Percentiles rank a stretch among this genome's conserved stretches.
Evolutionary conservation across 2,797 vertebrate species (phyloP).

Genomic region (Enteromius thamalakanensis): DNA sequence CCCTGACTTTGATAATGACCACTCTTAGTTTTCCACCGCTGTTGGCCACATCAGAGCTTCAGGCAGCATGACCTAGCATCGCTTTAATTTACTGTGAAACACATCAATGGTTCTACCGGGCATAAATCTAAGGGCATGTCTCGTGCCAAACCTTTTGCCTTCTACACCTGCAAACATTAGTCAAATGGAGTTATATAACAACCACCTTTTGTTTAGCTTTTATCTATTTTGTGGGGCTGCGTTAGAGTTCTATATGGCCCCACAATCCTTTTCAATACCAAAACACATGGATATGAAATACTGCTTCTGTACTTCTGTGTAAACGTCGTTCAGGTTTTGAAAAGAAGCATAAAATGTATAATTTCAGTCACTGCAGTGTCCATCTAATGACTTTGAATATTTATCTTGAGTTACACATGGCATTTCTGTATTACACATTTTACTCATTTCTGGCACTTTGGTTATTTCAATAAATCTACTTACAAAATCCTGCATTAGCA

Average conservation of each 20-base stretch:
- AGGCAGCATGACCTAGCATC: slow-evolving; percentile 2
- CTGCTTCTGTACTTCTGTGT: background rate
- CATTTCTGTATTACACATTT: slow-evolving; percentile 13
- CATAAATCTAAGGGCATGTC: slow-evolving; percentile 18
- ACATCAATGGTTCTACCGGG: slow-evolving; percentile 15
- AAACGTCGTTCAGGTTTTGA: background rate
- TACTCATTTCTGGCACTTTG: background rate
- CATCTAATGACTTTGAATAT: background rate
- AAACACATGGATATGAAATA: background rate
- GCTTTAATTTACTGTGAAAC: slow-evolving; percentile 1
- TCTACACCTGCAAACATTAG: slow-evolving; percentile 38
- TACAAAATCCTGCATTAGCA: background rate
- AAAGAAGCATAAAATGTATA: background rate
- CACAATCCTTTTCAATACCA: background rate
- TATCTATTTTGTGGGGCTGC: slow-evolving; percentile 37
- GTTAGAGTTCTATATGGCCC: slow-evolving; percentile 4
- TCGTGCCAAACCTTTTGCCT: slow-evolving; percentile 34
- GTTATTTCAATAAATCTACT: background rate
- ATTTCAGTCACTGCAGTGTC: background rate
- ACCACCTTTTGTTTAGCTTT: slow-evolving; percentile 24
- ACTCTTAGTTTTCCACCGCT: slow-evolving; percentile 5
- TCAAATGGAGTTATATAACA: slow-evolving; percentile 23
- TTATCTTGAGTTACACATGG: background rate
- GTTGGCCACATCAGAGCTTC: background rate
- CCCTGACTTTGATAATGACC: background rate